Percentiles rank a stretch among this genome's conserved stretches.
phyloP scores from a whole-genome alignment of 2,113 vertebrate species.

The Climacteris rufus region DNA sequence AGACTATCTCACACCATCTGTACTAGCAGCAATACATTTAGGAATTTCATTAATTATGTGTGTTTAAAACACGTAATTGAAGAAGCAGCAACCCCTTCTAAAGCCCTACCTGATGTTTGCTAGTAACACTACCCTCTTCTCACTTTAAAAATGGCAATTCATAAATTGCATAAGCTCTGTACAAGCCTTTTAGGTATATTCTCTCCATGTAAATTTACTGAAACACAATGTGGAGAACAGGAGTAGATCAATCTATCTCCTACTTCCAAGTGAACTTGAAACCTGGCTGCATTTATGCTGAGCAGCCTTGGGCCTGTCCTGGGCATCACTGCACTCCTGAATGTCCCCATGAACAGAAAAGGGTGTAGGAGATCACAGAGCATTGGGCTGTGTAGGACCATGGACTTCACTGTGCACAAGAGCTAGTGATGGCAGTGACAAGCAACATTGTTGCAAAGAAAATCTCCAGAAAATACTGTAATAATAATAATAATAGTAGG shows the following conservation, averaged over 20 bases:
- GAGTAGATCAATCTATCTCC: background rate
- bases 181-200: background rate
- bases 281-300: background rate
- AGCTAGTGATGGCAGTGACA: background rate
- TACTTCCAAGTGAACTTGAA: background rate
- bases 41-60: background rate
- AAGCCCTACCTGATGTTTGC: background rate
- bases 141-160: background rate
- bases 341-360: background rate
- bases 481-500: background rate
- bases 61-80: background rate
- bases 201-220: background rate
- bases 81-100: background rate
- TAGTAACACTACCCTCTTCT: background rate
- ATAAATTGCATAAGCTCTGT: background rate
- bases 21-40: background rate
- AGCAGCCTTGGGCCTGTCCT: background rate
- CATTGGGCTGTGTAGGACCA: background rate
- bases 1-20: background rate
- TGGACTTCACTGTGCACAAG: background rate
- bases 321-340: accelerated
- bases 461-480: background rate
- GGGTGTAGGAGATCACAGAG: background rate
- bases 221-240: background rate
- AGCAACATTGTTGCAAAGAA: background rate